phyloP scores from a whole-genome alignment of 2,113 vertebrate genomes.

The Platanista minor region DNA sequence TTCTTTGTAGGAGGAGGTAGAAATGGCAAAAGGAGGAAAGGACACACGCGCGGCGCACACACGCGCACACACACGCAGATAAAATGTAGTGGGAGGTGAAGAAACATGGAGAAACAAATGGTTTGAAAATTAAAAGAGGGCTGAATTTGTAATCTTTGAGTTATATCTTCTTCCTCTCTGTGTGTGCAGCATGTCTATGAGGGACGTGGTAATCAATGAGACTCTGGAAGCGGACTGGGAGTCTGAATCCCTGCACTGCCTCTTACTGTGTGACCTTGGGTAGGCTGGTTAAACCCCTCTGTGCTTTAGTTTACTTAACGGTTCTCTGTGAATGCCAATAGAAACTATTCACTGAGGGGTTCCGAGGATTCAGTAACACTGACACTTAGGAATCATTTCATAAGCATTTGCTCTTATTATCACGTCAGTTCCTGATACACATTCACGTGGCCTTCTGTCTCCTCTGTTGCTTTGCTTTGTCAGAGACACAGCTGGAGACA shows the following conservation, averaged over 20 bases:
- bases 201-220: not conserved
- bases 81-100: not conserved
- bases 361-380: not conserved
- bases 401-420: not conserved
- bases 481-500: not conserved
- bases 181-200: not conserved
- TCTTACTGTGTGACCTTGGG: not conserved
- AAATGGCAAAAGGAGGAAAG: not conserved
- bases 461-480: not conserved
- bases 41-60: fast-evolving
- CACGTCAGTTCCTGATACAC: not conserved
- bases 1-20: not conserved
- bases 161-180: not conserved
- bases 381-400: not conserved
- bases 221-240: not conserved
- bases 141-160: not conserved
- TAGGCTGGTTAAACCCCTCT: not conserved
- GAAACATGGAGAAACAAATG: not conserved
- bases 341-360: not conserved
- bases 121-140: not conserved
- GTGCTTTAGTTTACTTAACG: not conserved
- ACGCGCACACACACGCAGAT: not conserved
- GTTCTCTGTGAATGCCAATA: not conserved
- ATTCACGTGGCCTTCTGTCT: not conserved
- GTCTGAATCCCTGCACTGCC: not conserved